phyloP scores from a whole-genome alignment of 2,797 vertebrate genomes.

The Anguilla pacifica region DNA sequence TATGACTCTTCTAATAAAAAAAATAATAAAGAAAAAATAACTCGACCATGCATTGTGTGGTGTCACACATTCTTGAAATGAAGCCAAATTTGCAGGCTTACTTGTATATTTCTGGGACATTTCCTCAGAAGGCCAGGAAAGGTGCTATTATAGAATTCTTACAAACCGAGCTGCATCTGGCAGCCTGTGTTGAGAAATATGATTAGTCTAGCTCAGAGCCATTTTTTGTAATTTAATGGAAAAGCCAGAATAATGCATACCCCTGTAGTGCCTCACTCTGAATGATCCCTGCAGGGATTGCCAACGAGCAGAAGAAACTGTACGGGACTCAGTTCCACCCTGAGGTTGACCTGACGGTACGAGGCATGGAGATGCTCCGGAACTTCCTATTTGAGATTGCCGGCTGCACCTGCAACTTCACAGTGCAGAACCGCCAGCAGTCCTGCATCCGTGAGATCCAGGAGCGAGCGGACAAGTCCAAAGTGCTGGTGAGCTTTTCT shows the following conservation, averaged over 20 bases:
- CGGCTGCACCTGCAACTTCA: constrained; percentile 91
- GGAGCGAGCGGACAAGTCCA: constrained; percentile 88
- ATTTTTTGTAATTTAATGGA: neutral
- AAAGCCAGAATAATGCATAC: neutral
- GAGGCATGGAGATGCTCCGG: constrained; percentile 90
- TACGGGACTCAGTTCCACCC: constrained; percentile 98
- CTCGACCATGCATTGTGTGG: neutral
- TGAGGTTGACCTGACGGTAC: constrained; percentile 93
- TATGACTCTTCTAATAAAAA: neutral
- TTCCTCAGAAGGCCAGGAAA: neutral
- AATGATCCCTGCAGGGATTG: constrained; percentile 77
- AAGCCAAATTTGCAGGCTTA: neutral
- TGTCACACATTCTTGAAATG: neutral
- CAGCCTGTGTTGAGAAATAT: neutral
- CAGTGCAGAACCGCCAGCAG: constrained; percentile 88
- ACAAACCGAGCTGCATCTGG: neutral
- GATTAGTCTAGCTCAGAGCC: neutral
- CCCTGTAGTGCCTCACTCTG: neutral
- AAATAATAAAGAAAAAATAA: neutral
- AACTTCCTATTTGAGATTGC: constrained; percentile 97
- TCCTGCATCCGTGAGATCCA: constrained; percentile 87
- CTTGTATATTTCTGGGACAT: neutral
- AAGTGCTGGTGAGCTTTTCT: constrained; percentile 88
- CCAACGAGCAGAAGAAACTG: constrained; percentile 97
- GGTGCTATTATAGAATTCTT: neutral